These are phyloP conservation scores for Actinia tenebrosa DNA, from an alignment of 64 coral and sea anemone species.

Conservation along the genomic window DNA sequence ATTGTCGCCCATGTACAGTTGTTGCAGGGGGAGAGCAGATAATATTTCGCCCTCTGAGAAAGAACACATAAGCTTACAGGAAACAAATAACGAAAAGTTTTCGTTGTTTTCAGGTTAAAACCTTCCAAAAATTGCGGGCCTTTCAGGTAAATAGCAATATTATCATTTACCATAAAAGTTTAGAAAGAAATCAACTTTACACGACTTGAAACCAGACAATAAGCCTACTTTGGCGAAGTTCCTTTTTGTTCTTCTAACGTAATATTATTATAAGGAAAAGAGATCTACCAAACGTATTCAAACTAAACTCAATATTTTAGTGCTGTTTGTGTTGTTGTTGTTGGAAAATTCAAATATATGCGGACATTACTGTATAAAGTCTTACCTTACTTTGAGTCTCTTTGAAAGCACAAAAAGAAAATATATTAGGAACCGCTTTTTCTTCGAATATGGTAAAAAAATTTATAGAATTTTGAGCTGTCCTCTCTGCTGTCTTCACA, in stretches of 20 bases:
- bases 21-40: no score
- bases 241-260: background rate
- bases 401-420: background rate
- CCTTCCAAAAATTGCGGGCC: constrained; percentile 74
- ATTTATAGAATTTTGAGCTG: no score
- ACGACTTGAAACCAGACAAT: no score
- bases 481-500: background rate
- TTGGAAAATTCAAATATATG: background rate
- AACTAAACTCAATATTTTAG: no score
- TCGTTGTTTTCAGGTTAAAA: constrained; percentile 32
- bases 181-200: background rate
- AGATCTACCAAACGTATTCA: no score
- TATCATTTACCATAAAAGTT: background rate
- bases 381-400: background rate
- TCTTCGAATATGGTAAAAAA: background rate
- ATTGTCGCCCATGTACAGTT: no score
- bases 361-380: background rate
- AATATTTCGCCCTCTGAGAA: no score
- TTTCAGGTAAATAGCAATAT: constrained; percentile 61
- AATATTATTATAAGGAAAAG: no score
- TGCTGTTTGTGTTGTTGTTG: no score
- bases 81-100: background rate
- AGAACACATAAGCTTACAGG: background rate
- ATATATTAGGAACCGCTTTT: background rate
- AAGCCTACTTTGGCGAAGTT: no score